Evolutionary conservation across 2,113 vertebrate species (phyloP).

Genomic region (Nansenia antarctica): DNA sequence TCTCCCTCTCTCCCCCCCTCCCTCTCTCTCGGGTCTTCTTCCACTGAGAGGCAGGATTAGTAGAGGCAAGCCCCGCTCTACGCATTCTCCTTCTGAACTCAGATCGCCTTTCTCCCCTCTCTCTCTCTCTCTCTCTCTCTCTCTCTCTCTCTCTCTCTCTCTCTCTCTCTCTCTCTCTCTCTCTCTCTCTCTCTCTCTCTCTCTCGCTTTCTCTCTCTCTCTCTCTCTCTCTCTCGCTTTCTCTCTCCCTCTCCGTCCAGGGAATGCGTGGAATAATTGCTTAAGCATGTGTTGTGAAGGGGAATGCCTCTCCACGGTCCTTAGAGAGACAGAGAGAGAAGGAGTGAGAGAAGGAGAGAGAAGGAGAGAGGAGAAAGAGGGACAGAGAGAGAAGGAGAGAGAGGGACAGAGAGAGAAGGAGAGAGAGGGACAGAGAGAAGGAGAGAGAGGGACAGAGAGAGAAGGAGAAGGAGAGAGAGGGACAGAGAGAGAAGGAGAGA

Average conservation of each 20-base stretch:
- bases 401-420: too few relatives aligned
- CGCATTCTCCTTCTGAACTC: conserved; percentile 63
- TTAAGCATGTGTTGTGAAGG: conserved; percentile 71
- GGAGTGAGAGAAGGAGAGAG: too few relatives aligned
- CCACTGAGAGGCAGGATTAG: conserved; percentile 65
- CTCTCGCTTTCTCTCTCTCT: conserved; percentile 26
- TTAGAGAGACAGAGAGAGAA: neutral
- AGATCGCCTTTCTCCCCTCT: conserved; percentile 39
- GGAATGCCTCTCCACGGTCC: conserved; percentile 47
- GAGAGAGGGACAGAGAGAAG: too few relatives aligned
- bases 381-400: too few relatives aligned
- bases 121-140: neutral
- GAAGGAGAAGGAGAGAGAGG: too few relatives aligned
- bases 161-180: neutral
- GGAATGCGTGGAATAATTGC: conserved; percentile 71
- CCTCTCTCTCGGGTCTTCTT: conserved; percentile 27
- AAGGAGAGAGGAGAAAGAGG: too few relatives aligned
- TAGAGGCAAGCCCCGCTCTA: conserved; percentile 63
- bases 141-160: conserved; percentile 25
- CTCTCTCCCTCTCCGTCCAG: conserved; percentile 49
- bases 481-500: too few relatives aligned
- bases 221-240: conserved; percentile 45
- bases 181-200: conserved; percentile 28
- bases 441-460: too few relatives aligned
- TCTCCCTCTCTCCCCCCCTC: conserved; percentile 38